Evolutionary conservation across 1,140 invertebrate genomes (phyloP), one percentile per base, ranked within the genome.

Genomic region (Drosophila paulistorum): DNA sequence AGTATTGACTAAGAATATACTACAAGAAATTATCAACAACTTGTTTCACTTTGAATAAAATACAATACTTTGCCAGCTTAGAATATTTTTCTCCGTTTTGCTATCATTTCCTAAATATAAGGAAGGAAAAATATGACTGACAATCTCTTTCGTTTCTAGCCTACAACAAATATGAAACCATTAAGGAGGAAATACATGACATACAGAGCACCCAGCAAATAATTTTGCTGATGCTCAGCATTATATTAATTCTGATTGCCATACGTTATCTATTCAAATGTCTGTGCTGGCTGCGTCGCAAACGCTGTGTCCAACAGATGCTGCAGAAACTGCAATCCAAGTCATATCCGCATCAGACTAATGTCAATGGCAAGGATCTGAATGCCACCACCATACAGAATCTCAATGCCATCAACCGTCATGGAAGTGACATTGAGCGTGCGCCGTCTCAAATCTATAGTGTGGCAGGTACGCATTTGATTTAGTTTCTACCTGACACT

Each of bases 311-410:
- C 6, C 59, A 66, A 2, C 57, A 72, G 6, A 37, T 79, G 42
- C 41, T 90, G 42, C 59, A 57, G 7, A 41, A 79, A 1, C 59
- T 79, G 37, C 58, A 64, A 42, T 14, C 69, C 10, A 90, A 90
- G 67, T 35, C 74, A 7, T 70, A 45, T 60, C 68, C 69, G 1
- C 68, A 71, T 30, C 66, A 65, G 54, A 68, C 23, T n/a, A 76
- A 65, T 60, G 62, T 42, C 1, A 91, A 90, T 57, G 83, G 83
- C 55, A 91, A 91, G 68, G 81, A 90, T 41, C 74, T 90, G 9
- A 82, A 90, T 79, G 85, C 81, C 33, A 91, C 79, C 10, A 91
- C 90, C 23, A 91, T 91, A 75, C 79, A 82, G 42, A 91, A 91
- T 71, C 62, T 90, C n/a, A 89, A 68, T 78, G 78, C 84, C 61